Evolutionary conservation across 2,888 invertebrate species (phyloP).

Genomic region (Chalcosyrphus nemorum): DNA sequence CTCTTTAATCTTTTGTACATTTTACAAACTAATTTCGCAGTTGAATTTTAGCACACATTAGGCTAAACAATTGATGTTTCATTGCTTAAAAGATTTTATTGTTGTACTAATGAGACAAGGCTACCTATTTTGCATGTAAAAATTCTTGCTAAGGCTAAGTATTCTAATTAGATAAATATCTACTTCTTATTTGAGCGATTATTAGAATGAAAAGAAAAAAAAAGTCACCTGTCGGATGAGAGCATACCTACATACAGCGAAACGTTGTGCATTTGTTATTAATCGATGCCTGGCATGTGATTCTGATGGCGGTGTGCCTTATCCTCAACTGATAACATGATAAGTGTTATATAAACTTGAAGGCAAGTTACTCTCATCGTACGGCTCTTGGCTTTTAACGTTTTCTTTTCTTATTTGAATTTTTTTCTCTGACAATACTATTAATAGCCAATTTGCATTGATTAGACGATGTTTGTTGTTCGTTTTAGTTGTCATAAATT

Average conservation of each 20-base stretch:
- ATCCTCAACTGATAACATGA: slow-evolving; percentile 52
- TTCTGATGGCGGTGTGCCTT: slow-evolving; percentile 29
- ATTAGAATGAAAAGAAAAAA: no score
- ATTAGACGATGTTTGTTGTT: slow-evolving; percentile 19
- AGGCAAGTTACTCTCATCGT: not conserved
- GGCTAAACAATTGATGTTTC: slow-evolving; percentile 10
- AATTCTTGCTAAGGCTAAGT: not conserved
- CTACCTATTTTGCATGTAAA: not conserved
- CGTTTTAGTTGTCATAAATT: not conserved
- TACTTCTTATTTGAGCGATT: not conserved
- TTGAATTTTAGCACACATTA: slow-evolving; percentile 4
- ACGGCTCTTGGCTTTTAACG: not conserved
- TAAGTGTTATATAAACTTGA: slow-evolving; percentile 53
- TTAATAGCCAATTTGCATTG: slow-evolving; percentile 20
- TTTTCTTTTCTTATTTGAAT: not conserved
- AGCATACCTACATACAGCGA: no score
- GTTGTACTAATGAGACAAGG: not conserved
- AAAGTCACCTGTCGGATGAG: not conserved
- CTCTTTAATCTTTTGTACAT: not conserved
- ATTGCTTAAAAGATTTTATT: not conserved
- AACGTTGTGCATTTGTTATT: slow-evolving; percentile 31
- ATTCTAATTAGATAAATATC: not conserved
- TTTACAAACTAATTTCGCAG: slow-evolving; percentile 29
- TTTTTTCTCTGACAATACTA: not conserved
- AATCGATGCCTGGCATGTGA: slow-evolving; percentile 44